Percentiles rank a stretch among this genome's conserved stretches.
phyloP scores from a whole-genome alignment of 92 coral and sea anemone species.

The Muricea muricata region DNA sequence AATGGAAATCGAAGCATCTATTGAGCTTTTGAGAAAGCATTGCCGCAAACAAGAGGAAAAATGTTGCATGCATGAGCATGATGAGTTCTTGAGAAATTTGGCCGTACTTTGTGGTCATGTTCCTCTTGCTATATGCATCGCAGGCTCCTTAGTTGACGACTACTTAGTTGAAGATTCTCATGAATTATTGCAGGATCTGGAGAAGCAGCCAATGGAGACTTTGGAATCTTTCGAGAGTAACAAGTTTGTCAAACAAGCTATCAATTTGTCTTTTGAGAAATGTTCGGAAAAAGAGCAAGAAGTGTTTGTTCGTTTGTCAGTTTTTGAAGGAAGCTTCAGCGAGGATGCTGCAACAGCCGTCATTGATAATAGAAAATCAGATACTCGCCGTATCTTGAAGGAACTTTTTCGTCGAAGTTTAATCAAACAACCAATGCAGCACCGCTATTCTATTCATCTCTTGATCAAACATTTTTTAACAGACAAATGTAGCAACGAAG shows the following conservation, averaged over 20 bases:
- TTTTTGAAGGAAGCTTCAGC: not conserved
- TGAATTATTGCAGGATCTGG: not conserved
- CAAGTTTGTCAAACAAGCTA: not conserved
- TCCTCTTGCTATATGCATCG: slow-evolving; percentile 20
- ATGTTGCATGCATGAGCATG: no score
- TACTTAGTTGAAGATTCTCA: not conserved
- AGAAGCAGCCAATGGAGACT: not conserved
- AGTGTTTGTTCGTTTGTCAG: not conserved
- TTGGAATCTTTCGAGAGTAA: not conserved
- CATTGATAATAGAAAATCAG: not conserved
- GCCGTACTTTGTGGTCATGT: slow-evolving; percentile 9
- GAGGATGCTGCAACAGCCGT: not conserved
- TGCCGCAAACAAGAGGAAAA: not conserved
- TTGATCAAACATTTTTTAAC: not conserved
- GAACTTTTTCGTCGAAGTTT: not conserved
- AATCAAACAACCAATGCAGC: not conserved
- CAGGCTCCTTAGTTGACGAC: not conserved
- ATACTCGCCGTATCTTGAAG: not conserved
- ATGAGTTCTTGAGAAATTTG: not conserved
- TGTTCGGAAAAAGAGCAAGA: not conserved
- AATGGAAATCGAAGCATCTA: not conserved
- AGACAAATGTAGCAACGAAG: not conserved
- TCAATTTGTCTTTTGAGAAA: not conserved
- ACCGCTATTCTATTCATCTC: not conserved
- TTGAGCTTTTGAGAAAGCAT: not conserved